These are phyloP conservation scores for Brachyopa scutellaris DNA, from an alignment of 2,888 invertebrate species.

Conservation along the genomic window DNA sequence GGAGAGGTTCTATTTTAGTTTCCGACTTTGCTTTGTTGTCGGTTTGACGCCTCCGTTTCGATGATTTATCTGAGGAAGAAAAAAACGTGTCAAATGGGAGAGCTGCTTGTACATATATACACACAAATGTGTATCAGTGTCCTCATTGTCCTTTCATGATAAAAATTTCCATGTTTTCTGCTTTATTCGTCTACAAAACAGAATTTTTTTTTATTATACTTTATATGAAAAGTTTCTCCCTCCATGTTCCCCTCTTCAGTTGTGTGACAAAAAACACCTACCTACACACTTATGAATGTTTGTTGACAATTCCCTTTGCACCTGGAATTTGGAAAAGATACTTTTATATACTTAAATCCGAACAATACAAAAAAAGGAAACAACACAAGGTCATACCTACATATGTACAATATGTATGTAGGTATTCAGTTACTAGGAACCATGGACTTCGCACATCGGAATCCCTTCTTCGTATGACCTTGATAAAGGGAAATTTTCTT, in stretches of 20 bases:
- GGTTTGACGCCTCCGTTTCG: conserved; percentile 15
- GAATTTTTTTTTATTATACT: not conserved
- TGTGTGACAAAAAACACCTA: conserved; percentile 1
- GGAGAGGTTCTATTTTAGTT: conserved; percentile 18
- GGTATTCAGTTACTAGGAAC: conserved; percentile 43
- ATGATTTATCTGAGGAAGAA: conserved; percentile 23
- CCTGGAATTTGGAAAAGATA: conserved; percentile 19
- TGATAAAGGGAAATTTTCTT: conserved; percentile 1
- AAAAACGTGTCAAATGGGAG: not conserved
- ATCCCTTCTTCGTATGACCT: conserved; percentile 14
- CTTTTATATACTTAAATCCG: conserved; percentile 2
- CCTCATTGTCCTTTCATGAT: conserved; percentile 7
- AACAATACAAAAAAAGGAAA: conserved; percentile 46
- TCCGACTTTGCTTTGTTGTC: conserved; percentile 22
- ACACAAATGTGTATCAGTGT: not conserved
- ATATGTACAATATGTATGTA: too few species aligned
- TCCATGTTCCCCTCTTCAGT: not conserved
- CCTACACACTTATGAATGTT: conserved; percentile 6
- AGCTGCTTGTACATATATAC: not conserved
- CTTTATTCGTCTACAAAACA: not conserved
- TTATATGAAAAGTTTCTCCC: not conserved
- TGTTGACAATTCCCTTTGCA: conserved; percentile 3
- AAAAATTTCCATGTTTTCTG: not conserved
- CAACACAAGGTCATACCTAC: conserved; percentile 38
- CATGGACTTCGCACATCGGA: conserved; percentile 16